Percentiles rank a stretch among this genome's conserved stretches.
Conservation (phyloP, 2,797 vertebrate genomes). For the Chaenodraco wilsoni region DNA sequence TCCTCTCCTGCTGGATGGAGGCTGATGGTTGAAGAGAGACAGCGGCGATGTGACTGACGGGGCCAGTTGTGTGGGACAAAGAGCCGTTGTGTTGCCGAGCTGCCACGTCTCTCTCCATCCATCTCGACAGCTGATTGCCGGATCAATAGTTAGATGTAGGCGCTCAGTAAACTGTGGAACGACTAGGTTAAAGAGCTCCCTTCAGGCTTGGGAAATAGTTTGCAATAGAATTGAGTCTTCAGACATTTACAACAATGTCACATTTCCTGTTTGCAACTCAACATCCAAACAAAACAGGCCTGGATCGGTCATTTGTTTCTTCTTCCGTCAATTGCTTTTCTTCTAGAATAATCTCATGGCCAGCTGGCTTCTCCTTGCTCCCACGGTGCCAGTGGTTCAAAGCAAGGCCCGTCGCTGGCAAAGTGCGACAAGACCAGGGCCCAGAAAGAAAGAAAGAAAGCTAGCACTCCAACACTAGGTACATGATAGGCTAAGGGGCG, state of each 20-base stretch:
- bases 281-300: slow-evolving; percentile 22
- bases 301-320: not conserved
- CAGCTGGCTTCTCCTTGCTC: slow-evolving; percentile 44
- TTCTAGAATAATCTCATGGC: slow-evolving; percentile 31
- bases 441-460: slow-evolving; percentile 8
- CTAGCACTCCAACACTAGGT: no score
- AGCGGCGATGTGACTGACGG: slow-evolving; percentile 5
- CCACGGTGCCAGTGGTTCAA: slow-evolving; percentile 41
- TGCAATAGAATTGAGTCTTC: not conserved
- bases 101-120: slow-evolving; percentile 40
- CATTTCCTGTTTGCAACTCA: slow-evolving; percentile 29
- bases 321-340: slow-evolving; percentile 23
- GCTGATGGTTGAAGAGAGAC: not conserved
- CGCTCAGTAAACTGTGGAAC: slow-evolving; percentile 20
- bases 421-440: not conserved
- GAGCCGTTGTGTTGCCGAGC: slow-evolving; percentile 40
- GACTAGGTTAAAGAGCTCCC: slow-evolving; percentile 22
- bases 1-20: not conserved
- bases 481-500: no score
- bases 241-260: slow-evolving; percentile 37
- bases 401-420: slow-evolving; percentile 37
- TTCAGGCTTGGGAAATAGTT: slow-evolving; percentile 5
- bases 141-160: slow-evolving; percentile 52
- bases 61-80: slow-evolving; percentile 52
- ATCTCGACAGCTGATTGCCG: slow-evolving; percentile 2